A percentile compares a stretch with the other conserved stretches of the same genome.
Evolutionary conservation across 2,888 invertebrate genomes (phyloP).

Genomic region (Oscheius sp.): DNA sequence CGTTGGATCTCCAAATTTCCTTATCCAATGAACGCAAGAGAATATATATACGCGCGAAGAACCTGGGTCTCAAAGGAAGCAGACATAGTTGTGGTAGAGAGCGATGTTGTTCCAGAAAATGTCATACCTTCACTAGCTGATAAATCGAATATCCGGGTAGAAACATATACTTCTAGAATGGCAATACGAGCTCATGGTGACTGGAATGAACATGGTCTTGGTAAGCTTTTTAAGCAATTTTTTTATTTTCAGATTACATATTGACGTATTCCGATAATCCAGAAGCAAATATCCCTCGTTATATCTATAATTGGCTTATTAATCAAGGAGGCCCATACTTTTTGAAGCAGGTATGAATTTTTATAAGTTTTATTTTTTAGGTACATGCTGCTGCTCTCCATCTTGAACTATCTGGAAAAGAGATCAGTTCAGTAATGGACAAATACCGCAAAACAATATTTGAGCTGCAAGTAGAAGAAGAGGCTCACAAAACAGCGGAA

Average conservation of each 20-base stretch:
- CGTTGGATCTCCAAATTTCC: conserved; percentile 68
- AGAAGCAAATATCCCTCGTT: conserved; percentile 72
- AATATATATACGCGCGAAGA: conserved; percentile 73
- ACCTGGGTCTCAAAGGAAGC: conserved; percentile 70
- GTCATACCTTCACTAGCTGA: conserved; percentile 39
- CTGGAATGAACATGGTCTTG: conserved; percentile 71
- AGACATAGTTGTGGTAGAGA: conserved; percentile 71
- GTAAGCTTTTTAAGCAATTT: conserved; percentile 10
- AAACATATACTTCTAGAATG: conserved; percentile 72
- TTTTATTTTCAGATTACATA: conserved; percentile 71
- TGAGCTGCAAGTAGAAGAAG: no score
- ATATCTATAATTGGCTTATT: conserved; percentile 74
- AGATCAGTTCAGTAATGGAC: conserved; percentile 33
- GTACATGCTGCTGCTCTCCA: conserved; percentile 49
- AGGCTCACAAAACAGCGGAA: no score
- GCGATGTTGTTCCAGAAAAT: conserved; percentile 47
- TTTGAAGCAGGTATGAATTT: conserved; percentile 42
- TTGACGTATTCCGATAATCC: conserved; percentile 75
- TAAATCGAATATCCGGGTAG: conserved; percentile 71
- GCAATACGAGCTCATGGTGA: conserved; percentile 73
- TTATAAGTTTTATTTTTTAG: conserved; percentile 12
- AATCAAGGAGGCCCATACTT: conserved; percentile 71
- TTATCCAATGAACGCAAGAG: conserved; percentile 74
- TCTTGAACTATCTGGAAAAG: conserved; percentile 36
- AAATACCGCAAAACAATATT: no score